A percentile compares a stretch with the other conserved stretches of the same genome.
These are phyloP conservation scores for Agonopterix subpropinquella DNA, from an alignment of 2,888 invertebrate genomes.

Conservation along the genomic window DNA sequence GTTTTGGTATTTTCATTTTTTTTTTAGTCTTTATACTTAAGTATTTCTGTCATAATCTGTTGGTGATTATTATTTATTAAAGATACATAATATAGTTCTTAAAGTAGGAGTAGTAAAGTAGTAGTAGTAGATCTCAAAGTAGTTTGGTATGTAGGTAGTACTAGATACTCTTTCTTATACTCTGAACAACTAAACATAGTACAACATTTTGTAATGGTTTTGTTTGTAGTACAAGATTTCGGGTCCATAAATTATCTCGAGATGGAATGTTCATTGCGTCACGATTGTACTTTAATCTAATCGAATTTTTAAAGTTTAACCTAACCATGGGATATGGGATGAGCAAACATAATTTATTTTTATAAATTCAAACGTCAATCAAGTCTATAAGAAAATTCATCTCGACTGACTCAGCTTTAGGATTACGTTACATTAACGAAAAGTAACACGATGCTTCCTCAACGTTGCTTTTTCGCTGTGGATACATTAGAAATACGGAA, in stretches of 20 bases:
- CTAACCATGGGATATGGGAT: constrained; percentile 38
- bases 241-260: constrained; percentile 2
- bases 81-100: too few relatives aligned
- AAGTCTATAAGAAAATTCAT: constrained; percentile 30
- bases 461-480: constrained; percentile 27
- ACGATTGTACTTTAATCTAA: constrained; percentile 35
- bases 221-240: constrained; percentile 12
- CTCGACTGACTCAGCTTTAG: constrained; percentile 22
- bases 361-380: constrained; percentile 46
- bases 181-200: too few relatives aligned
- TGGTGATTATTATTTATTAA: background rate
- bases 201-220: too few relatives aligned
- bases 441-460: constrained; percentile 11
- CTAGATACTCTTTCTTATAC: too few relatives aligned
- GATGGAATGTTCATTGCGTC: constrained; percentile 32
- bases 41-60: too few relatives aligned
- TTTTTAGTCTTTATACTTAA: too few relatives aligned
- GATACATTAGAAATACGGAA: constrained; percentile 24
- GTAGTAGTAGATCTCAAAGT: too few relatives aligned
- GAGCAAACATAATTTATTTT: constrained; percentile 37
- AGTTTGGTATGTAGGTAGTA: too few relatives aligned
- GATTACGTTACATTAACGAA: constrained; percentile 38
- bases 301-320: constrained; percentile 45
- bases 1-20: constrained; percentile 29
- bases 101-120: too few relatives aligned